Evolutionary conservation across 1,140 invertebrate genomes (phyloP).

Genomic region (Tetraneura akinire): DNA sequence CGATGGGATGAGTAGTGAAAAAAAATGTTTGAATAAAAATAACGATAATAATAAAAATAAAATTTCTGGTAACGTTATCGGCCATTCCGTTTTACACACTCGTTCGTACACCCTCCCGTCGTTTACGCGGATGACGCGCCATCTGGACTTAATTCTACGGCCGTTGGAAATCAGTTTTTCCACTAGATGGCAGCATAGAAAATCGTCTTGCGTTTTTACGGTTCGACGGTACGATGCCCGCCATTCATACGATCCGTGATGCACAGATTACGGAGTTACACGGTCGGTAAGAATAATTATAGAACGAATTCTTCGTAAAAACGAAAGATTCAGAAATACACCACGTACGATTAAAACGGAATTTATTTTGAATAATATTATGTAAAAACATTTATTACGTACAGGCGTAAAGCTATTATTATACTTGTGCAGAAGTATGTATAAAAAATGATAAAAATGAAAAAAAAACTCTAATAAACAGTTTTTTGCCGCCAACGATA

Average conservation of each 20-base stretch:
- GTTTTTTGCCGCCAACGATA: no score
- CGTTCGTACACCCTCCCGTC: neutral
- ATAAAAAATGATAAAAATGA: neutral
- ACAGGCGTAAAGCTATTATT: no score
- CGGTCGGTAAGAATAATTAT: no score
- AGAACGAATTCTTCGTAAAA: no score
- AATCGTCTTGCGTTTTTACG: no score
- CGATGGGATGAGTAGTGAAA: neutral
- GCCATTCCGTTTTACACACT: slow-evolving; percentile 4
- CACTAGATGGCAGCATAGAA: slow-evolving; percentile 3
- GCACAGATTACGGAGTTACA: no score
- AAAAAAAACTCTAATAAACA: neutral
- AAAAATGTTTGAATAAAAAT: neutral
- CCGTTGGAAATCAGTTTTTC: fast-evolving
- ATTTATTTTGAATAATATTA: no score
- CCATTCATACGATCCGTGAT: no score
- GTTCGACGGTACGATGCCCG: neutral
- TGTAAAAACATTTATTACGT: no score
- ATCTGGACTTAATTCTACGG: neutral
- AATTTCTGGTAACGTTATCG: slow-evolving; percentile 22
- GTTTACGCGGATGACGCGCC: neutral
- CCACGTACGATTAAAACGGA: no score
- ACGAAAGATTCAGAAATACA: no score
- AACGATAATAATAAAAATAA: neutral
- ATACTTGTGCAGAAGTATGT: neutral